Evolutionary conservation across 2,888 invertebrate genomes (phyloP).

Genomic region (Deilephila elpenor): DNA sequence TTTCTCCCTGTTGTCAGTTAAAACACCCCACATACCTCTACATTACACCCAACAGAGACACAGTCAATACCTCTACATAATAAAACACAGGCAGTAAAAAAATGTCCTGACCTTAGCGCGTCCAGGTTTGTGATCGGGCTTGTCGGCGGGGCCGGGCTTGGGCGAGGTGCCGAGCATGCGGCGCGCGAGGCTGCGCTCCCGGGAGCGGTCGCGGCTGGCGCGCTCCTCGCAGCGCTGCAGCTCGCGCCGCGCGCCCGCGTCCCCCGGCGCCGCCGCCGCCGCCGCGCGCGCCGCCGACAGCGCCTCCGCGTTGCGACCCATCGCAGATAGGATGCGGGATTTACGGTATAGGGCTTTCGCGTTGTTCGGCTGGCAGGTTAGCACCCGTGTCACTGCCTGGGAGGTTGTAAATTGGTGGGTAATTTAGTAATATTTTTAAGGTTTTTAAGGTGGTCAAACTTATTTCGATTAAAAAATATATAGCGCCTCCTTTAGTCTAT

Average conservation of each 20-base stretch:
- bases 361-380: constrained; percentile 93
- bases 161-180: constrained; percentile 70
- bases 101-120: constrained; percentile 61
- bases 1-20: no score
- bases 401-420: neutral
- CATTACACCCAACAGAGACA: no score
- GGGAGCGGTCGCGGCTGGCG: constrained; percentile 74
- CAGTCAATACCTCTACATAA: no score
- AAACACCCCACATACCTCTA: no score
- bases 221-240: constrained; percentile 68
- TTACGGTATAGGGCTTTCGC: constrained; percentile 96
- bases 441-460: no score
- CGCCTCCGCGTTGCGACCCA: constrained; percentile 88
- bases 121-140: constrained; percentile 71
- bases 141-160: constrained; percentile 32
- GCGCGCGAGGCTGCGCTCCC: constrained; percentile 79
- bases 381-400: constrained; percentile 91
- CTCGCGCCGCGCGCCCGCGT: constrained; percentile 71
- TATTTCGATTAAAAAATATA: no score
- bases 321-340: constrained; percentile 72
- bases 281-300: constrained; percentile 82
- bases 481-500: no score
- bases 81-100: no score
- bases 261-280: constrained; percentile 70
- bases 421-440: no score